Conservation (phyloP, 2,888 invertebrate genomes). For the Drosophila diplacantha region DNA sequence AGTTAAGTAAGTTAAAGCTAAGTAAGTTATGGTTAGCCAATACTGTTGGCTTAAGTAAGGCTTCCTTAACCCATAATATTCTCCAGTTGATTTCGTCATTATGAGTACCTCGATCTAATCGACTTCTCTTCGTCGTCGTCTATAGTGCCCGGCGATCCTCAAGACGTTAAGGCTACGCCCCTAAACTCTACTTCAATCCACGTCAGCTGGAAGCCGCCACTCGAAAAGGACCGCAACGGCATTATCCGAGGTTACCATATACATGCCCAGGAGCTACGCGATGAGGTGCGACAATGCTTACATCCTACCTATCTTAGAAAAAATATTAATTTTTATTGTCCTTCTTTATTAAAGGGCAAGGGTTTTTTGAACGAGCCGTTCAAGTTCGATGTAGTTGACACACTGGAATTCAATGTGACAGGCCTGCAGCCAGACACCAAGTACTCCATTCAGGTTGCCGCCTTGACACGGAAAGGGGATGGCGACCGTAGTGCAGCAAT, state of each 20-base stretch:
- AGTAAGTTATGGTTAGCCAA: conserved; percentile 6
- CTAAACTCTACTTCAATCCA: conserved; percentile 97
- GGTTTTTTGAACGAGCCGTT: conserved; percentile 91
- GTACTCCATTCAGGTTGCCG: conserved; percentile 96
- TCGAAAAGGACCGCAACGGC: conserved; percentile 93
- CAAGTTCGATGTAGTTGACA: conserved; percentile 90
- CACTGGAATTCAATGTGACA: conserved; percentile 89
- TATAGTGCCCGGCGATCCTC: conserved; percentile 97
- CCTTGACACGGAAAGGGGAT: conserved; percentile 97
- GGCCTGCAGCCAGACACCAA: conserved; percentile 96
- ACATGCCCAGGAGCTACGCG: conserved; percentile 92
- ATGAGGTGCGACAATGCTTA: conserved; percentile 81
- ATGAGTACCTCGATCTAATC: conserved; percentile 46
- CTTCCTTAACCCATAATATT: conserved; percentile 14
- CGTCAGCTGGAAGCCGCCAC: conserved; percentile 96
- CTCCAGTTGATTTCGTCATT: conserved; percentile 15
- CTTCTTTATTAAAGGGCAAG: conserved; percentile 74
- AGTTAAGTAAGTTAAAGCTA: conserved; percentile 56
- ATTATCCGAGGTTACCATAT: conserved; percentile 98
- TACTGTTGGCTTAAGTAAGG: conserved; percentile 34
- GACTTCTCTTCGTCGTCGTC: conserved; percentile 47
- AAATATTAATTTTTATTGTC: not conserved
- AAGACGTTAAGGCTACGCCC: conserved; percentile 91
- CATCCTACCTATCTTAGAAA: not conserved
- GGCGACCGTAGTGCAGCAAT: conserved; percentile 93